phyloP scores from a whole-genome alignment of 2,797 vertebrate genomes.

The Chelonia mydas region DNA sequence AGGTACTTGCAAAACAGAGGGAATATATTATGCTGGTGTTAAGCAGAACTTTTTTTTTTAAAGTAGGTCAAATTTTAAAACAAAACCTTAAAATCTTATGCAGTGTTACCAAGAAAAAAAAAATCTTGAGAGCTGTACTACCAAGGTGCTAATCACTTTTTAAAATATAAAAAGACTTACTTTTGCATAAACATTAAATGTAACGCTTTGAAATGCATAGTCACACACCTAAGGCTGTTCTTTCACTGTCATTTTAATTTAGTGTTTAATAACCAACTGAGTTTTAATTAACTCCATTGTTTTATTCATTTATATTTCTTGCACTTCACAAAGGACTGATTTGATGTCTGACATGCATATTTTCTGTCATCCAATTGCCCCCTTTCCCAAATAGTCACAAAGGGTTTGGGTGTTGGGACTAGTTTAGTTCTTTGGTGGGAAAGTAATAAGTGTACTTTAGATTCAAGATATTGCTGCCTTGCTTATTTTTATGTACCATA shows the following conservation, averaged over 20 bases:
- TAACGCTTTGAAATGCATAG: constrained; percentile 78
- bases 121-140: constrained; percentile 50
- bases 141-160: constrained; percentile 82
- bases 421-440: background rate
- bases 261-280: constrained; percentile 73
- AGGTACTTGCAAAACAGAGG: constrained; percentile 69
- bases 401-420: background rate
- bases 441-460: background rate
- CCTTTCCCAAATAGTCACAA: background rate
- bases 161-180: constrained; percentile 65
- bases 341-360: background rate
- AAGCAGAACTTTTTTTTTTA: constrained; percentile 75
- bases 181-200: constrained; percentile 78
- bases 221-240: constrained; percentile 80
- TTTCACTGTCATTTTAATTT: constrained; percentile 73
- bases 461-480: background rate
- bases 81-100: constrained; percentile 76
- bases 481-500: background rate
- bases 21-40: constrained; percentile 59
- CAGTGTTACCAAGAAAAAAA: constrained; percentile 70
- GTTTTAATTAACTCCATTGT: constrained; percentile 72
- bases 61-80: constrained; percentile 83
- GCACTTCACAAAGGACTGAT: constrained; percentile 43
- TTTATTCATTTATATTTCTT: constrained; percentile 68
- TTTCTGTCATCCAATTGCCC: background rate